Evolutionary conservation across 1,140 invertebrate genomes (phyloP).

Genomic region (Venustaconcha ellipsiformis): DNA sequence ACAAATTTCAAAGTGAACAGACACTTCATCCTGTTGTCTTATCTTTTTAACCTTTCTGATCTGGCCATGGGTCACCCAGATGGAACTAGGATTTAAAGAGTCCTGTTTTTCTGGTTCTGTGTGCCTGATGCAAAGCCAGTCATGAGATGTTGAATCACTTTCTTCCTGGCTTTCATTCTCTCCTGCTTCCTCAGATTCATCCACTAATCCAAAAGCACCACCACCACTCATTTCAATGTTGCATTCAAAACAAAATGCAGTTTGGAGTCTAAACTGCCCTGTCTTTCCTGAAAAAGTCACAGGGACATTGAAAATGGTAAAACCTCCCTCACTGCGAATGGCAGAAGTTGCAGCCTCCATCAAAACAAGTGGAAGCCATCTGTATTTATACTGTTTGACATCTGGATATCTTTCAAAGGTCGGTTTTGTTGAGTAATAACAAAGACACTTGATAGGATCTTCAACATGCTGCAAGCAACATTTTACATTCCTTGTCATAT

Average conservation of each 20-base stretch:
- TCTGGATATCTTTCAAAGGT: conserved; percentile 16
- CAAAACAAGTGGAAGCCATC: conserved; percentile 34
- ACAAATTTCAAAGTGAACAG: conserved; percentile 17
- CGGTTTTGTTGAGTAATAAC: conserved; percentile 11
- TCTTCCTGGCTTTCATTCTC: conserved; percentile 3
- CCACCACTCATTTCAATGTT: conserved; percentile 34
- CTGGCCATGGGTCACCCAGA: conserved; percentile 18
- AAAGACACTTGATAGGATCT: conserved; percentile 32
- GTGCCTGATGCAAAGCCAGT: conserved; percentile 36
- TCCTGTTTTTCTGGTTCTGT: background rate
- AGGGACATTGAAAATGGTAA: conserved; percentile 16
- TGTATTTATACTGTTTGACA: conserved; percentile 28
- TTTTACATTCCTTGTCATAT: conserved; percentile 30
- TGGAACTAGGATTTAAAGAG: too few species aligned
- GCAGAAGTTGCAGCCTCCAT: conserved; percentile 37
- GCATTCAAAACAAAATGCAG: conserved; percentile 25
- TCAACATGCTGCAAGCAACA: conserved; percentile 32
- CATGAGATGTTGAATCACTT: conserved; percentile 7
- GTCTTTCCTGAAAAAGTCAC: conserved; percentile 5
- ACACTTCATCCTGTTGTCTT: conserved; percentile 1
- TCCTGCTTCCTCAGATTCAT: conserved; percentile 2
- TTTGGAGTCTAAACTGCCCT: conserved; percentile 28
- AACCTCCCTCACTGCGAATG: conserved; percentile 18
- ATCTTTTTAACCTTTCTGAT: conserved; percentile 16
- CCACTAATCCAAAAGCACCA: background rate